Evolutionary conservation across 53 echinoderm and acorn worm genomes (phyloP), one percentile per base, ranked within the genome.

Genomic region (Hippasteria phrygiana): DNA sequence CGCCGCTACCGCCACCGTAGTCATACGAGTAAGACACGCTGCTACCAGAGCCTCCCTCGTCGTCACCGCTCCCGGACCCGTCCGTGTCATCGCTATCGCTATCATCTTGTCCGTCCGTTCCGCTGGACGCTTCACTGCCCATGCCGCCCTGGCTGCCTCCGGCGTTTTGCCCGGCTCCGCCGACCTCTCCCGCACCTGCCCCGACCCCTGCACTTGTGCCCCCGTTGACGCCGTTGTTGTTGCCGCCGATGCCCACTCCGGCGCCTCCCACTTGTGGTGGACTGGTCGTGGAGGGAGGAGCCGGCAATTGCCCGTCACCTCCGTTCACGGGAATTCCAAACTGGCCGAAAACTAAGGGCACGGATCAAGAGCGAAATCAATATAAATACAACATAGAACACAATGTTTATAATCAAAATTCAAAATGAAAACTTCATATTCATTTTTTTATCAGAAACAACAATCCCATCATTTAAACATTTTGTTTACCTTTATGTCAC

Each of bases 291-390:
- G 75, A 75, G n/a, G n/a, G n/a, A 2, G 48, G 75, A 0, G 22
- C 1, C 11, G 48, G 28, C 32, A 0, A 5, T 36, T 36, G 32
- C 16, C 16, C 33, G 0, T 6, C 50, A 0, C 1, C 75, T 16
- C 75, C 75, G 9, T n/a, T n/a, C 1, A n/a, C 22, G 42, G 73
- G 73, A 42, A 73, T 41, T 22, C 73, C 73, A n/a, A 41, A 40
- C n/a, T 73, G 73, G 73, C 73, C 73, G 1, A 73, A 42, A 5
- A 42, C 73, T 73, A 43, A 8, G 27, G 38, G 41, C n/a, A n/a
- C n/a, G n/a, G n/a, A n/a, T n/a, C n/a, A n/a, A n/a, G n/a, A n/a
- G n/a, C n/a, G n/a, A n/a, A n/a, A n/a, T n/a, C n/a, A 37, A 2
- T 38, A 71, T 10, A 36, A 70, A 17, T 28, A n/a, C 18, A 63